A percentile compares a stretch with the other conserved stretches of the same genome.
Evolutionary conservation across 1,140 invertebrate genomes (phyloP).

Genomic region (Carcinoscorpius rotundicauda): DNA sequence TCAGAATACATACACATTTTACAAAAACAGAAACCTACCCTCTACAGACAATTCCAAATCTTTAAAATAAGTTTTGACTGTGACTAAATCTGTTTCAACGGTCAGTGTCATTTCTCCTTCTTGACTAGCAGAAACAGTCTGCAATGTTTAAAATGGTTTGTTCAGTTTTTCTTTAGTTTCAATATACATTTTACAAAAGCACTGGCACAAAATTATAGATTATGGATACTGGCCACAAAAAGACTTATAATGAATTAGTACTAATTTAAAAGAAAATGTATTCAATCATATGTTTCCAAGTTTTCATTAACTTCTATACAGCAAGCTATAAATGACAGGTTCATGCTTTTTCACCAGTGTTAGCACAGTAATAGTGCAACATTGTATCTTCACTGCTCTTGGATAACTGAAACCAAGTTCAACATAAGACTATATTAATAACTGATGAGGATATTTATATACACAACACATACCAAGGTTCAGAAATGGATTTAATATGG

Average conservation of each 20-base stretch:
- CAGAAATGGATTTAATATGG: no score
- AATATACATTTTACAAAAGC: no score
- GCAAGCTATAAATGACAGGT: no score
- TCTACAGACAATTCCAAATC: slow-evolving; percentile 30
- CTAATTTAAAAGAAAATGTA: neutral
- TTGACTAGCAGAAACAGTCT: slow-evolving; percentile 51
- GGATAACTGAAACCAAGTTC: no score
- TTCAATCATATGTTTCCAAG: neutral
- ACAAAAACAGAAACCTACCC: neutral
- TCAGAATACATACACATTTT: slow-evolving; percentile 4
- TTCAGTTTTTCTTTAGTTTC: no score
- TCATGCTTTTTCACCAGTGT: no score
- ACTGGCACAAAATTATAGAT: no score
- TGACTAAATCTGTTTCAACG: slow-evolving; percentile 59
- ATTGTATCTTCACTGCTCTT: no score
- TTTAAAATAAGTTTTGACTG: slow-evolving; percentile 61
- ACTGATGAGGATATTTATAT: no score
- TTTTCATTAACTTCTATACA: slow-evolving; percentile 1
- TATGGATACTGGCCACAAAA: neutral
- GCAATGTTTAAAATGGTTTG: slow-evolving; percentile 11
- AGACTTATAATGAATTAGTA: neutral
- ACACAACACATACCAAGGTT: no score
- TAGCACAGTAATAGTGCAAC: no score
- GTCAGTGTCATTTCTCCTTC: slow-evolving; percentile 54
- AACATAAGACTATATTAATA: no score